Conservation (phyloP, 1,140 invertebrate species). For the Drosophila oshimai region DNA sequence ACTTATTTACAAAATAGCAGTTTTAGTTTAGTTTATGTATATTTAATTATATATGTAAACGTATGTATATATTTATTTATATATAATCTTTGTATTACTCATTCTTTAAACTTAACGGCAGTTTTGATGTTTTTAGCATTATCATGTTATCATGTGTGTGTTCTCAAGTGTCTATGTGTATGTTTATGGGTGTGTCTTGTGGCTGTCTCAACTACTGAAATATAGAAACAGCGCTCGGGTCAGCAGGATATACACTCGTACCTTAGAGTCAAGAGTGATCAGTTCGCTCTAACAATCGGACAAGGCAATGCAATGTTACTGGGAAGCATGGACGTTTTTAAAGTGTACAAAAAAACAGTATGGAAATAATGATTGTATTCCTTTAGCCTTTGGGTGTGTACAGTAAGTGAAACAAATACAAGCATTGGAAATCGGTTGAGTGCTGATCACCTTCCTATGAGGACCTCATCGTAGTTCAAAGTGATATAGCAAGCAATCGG, state of each 20-base stretch:
- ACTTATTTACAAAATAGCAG: conserved; percentile 78
- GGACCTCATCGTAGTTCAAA: neutral
- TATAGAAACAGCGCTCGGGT: conserved; percentile 16
- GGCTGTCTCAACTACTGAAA: conserved; percentile 28
- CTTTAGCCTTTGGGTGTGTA: too few relatives aligned
- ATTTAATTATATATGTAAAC: conserved; percentile 56
- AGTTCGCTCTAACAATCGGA: neutral
- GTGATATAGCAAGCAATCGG: neutral
- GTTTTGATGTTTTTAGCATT: conserved; percentile 79
- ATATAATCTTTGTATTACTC: conserved; percentile 64
- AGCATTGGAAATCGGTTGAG: neutral
- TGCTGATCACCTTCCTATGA: too few relatives aligned
- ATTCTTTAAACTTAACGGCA: conserved; percentile 80
- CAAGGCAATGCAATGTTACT: neutral
- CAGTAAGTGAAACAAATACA: too few relatives aligned
- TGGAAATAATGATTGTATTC: too few relatives aligned
- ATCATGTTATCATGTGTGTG: conserved; percentile 41
- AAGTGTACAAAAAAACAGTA: too few relatives aligned
- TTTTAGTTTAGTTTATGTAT: conserved; percentile 65
- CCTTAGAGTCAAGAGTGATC: neutral
- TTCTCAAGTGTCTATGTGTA: conserved; percentile 42
- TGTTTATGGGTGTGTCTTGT: conserved; percentile 19
- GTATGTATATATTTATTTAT: conserved; percentile 59
- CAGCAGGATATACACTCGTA: too few relatives aligned
- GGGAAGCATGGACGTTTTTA: too few relatives aligned